Percentiles rank a stretch among this genome's conserved stretches.
phyloP scores from a whole-genome alignment of 2,113 vertebrate species.

The Anarhynchus alexandrinus region DNA sequence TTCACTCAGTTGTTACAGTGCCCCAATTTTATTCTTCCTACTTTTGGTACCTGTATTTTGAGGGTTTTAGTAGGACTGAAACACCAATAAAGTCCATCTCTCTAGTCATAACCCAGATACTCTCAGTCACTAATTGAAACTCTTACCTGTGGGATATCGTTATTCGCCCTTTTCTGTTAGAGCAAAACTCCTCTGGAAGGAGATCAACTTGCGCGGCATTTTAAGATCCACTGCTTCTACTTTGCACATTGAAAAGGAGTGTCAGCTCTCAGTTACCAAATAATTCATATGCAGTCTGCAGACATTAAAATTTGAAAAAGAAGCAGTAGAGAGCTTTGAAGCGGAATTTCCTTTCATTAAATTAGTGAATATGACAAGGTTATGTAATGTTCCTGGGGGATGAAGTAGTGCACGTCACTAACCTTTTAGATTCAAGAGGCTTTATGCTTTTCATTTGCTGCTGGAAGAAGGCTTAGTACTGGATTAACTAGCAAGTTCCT shows the following conservation, averaged over 20 bases:
- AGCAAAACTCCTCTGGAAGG: background rate
- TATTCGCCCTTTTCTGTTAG: background rate
- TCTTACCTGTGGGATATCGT: background rate
- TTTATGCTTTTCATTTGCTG: conserved; percentile 77
- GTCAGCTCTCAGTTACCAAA: conserved; percentile 59
- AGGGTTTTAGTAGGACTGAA: background rate
- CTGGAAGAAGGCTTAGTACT: conserved; percentile 65
- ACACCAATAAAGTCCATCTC: background rate
- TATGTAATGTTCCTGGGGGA: conserved; percentile 73
- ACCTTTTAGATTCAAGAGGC: conserved; percentile 70
- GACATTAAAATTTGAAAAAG: conserved; percentile 73
- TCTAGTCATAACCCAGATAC: background rate
- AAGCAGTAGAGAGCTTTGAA: conserved; percentile 61
- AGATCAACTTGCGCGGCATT: conserved; percentile 28
- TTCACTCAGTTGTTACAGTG: background rate
- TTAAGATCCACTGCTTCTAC: conserved; percentile 27
- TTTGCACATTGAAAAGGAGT: conserved; percentile 38
- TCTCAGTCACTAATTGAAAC: background rate
- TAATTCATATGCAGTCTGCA: conserved; percentile 68
- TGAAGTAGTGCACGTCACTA: conserved; percentile 58
- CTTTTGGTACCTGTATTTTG: background rate
- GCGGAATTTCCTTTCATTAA: conserved; percentile 64
- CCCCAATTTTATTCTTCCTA: background rate
- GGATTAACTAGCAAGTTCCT: conserved; percentile 68
- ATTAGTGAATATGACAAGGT: conserved; percentile 73